Percentiles rank a stretch among this genome's conserved stretches.
These are phyloP conservation scores for Hydrolagus affinis DNA, from an alignment of 2,113 vertebrate genomes.

Conservation along the genomic window DNA sequence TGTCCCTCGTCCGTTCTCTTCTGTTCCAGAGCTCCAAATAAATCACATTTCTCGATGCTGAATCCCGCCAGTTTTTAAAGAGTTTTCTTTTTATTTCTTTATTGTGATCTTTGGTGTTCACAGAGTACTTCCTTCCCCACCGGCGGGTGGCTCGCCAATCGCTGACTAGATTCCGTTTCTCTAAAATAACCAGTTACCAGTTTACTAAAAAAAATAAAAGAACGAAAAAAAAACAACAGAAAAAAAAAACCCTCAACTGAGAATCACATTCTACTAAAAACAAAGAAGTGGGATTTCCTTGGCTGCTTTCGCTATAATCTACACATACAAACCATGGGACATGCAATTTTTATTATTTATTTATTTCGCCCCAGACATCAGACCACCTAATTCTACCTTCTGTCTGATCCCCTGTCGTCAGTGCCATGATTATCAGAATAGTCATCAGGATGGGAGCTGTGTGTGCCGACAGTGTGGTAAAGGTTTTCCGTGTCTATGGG, in stretches of 20 bases:
- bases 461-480: conserved; percentile 41
- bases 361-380: conserved; percentile 17
- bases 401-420: conserved; percentile 31
- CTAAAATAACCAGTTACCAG: conserved; percentile 31
- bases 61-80: conserved; percentile 25
- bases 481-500: conserved; percentile 45
- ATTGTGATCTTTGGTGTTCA: conserved; percentile 33
- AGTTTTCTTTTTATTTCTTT: conserved; percentile 31
- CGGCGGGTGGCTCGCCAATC: too few relatives aligned
- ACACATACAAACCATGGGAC: conserved; percentile 33
- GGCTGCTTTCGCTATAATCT: conserved; percentile 29
- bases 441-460: conserved; percentile 29
- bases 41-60: conserved; percentile 18
- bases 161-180: conserved; percentile 27
- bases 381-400: conserved; percentile 28
- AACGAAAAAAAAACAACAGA: too few relatives aligned
- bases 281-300: conserved; percentile 31
- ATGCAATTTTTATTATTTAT: conserved; percentile 24
- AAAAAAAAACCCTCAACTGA: conserved; percentile 21
- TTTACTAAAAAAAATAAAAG: conserved; percentile 20
- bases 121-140: conserved; percentile 10
- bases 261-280: conserved; percentile 32
- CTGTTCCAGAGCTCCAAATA: not conserved
- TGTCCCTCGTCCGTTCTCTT: too few relatives aligned
- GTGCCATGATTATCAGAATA: conserved; percentile 31